A percentile compares a stretch with the other conserved stretches of the same genome.
Conservation (phyloP, 2,113 vertebrate species). For the Isurus oxyrinchus region DNA sequence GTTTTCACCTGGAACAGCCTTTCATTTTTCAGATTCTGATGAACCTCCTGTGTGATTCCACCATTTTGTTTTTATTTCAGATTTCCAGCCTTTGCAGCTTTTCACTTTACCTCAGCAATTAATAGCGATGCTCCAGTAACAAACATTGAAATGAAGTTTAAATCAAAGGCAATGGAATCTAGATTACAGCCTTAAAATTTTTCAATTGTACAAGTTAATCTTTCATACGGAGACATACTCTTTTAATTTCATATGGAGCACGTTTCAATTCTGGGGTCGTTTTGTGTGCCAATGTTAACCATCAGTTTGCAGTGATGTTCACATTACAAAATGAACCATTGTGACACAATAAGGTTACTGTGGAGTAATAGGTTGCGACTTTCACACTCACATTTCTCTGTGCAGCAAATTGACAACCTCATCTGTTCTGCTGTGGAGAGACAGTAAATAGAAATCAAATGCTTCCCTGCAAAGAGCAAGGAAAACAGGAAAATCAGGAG, state of each 20-base stretch:
- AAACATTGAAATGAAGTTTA: not conserved
- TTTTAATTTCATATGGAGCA: not conserved
- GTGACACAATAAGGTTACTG: not conserved
- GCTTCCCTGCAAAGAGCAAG: not conserved
- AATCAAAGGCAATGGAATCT: not conserved
- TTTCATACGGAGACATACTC: not conserved
- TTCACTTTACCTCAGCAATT: not conserved
- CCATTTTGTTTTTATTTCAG: not conserved
- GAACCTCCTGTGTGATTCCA: not conserved
- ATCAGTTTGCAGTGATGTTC: not conserved
- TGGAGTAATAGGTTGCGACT: not conserved
- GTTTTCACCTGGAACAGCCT: not conserved
- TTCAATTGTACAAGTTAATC: not conserved
- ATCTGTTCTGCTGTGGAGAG: not conserved
- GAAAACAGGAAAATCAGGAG: not conserved
- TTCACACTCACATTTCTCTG: slow-evolving; percentile 14
- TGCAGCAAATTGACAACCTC: not conserved
- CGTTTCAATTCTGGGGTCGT: not conserved
- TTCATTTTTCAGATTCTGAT: not conserved
- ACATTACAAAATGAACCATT: not conserved
- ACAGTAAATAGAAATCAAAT: not conserved
- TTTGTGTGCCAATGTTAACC: not conserved
- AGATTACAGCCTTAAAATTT: not conserved
- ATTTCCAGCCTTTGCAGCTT: not conserved
- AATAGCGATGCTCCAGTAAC: not conserved